Evolutionary conservation across 2,113 vertebrate species (phyloP).

Genomic region (Eudyptes chrysolophus): DNA sequence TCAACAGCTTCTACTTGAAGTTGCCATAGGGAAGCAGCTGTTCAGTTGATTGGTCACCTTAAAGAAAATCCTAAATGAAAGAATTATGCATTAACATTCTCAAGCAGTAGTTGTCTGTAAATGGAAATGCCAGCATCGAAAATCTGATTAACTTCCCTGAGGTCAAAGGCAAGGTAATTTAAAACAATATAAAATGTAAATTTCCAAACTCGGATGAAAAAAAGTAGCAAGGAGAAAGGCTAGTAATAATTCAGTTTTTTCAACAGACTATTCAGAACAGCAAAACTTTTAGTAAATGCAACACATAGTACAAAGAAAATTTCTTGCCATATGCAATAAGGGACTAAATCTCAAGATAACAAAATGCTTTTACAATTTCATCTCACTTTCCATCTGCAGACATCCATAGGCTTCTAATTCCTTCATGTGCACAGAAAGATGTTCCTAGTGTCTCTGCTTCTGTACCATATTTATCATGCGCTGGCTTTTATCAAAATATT

Average conservation of each 20-base stretch:
- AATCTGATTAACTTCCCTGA: neutral
- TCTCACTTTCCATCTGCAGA: conserved; percentile 9
- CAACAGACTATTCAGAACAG: neutral
- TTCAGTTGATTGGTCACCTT: neutral
- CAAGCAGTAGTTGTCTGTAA: conserved; percentile 26
- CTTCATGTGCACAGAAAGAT: neutral
- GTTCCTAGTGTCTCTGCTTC: neutral
- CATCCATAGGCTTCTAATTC: neutral
- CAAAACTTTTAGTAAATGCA: neutral
- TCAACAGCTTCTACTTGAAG: neutral
- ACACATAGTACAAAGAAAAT: neutral
- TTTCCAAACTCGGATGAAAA: neutral
- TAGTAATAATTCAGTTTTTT: neutral
- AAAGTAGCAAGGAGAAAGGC: neutral
- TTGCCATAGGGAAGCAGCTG: neutral
- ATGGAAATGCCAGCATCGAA: neutral
- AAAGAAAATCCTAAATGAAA: conserved; percentile 44
- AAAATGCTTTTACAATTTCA: neutral
- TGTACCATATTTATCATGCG: neutral
- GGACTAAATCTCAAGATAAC: neutral
- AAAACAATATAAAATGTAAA: neutral
- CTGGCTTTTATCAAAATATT: neutral
- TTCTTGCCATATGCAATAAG: neutral
- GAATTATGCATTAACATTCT: conserved; percentile 5
- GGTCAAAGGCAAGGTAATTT: conserved; percentile 7